Evolutionary conservation across 1,140 invertebrate genomes (phyloP).

Genomic region (Hycleus phaleratus): DNA sequence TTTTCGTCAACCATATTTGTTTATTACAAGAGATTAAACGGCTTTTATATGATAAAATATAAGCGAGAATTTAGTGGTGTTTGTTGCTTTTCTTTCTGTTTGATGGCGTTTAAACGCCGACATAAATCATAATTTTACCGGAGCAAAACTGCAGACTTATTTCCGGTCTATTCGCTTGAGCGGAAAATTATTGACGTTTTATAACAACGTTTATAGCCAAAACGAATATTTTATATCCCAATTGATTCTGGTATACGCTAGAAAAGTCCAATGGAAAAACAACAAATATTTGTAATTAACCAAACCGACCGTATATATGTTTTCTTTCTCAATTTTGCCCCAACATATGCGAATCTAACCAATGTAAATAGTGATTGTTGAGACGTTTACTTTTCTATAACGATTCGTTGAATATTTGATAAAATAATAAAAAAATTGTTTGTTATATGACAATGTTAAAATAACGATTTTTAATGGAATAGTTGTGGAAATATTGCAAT

Average conservation of each 20-base stretch:
- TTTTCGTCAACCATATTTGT: too few relatives aligned
- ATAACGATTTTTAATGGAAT: too few relatives aligned
- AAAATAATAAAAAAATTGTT: too few relatives aligned
- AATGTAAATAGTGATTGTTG: constrained; percentile 19
- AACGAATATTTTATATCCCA: constrained; percentile 12
- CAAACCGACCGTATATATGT: too few relatives aligned
- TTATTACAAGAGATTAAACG: too few relatives aligned
- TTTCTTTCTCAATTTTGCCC: constrained; percentile 7
- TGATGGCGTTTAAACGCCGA: neutral
- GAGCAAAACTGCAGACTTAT: constrained; percentile 4
- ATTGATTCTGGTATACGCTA: constrained; percentile 4
- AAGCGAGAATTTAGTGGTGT: too few relatives aligned
- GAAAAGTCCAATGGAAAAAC: neutral
- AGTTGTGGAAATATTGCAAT: neutral
- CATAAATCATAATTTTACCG: constrained; percentile 15
- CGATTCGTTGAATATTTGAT: too few relatives aligned
- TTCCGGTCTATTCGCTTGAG: constrained; percentile 6
- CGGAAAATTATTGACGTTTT: constrained; percentile 16
- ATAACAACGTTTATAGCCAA: constrained; percentile 11
- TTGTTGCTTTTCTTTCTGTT: too few relatives aligned
- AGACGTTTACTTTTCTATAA: neutral
- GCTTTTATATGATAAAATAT: too few relatives aligned
- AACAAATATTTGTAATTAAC: neutral
- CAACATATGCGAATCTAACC: constrained; percentile 17
- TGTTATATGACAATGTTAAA: too few relatives aligned